Evolutionary conservation across 2,888 invertebrate species (phyloP).

Genomic region (Andrena trimmerana): DNA sequence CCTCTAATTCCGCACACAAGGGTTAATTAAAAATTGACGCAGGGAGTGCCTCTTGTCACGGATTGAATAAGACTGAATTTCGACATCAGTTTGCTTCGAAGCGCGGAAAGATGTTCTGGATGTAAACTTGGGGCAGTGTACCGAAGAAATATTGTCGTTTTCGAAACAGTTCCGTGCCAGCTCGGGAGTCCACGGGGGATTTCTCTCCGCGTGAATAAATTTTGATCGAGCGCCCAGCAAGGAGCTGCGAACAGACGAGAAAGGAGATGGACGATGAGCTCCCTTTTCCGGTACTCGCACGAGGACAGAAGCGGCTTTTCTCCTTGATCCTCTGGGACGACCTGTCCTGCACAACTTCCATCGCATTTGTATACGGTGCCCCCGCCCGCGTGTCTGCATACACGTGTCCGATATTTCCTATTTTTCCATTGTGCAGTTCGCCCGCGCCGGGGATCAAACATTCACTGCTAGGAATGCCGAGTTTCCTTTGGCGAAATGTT

Average conservation of each 20-base stretch:
- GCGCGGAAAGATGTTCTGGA: not conserved
- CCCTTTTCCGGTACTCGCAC: slow-evolving; percentile 29
- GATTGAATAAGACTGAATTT: not conserved
- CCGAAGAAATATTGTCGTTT: slow-evolving; percentile 36
- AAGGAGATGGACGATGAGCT: slow-evolving; percentile 8
- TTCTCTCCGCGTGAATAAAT: slow-evolving; percentile 66
- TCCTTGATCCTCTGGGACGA: slow-evolving; percentile 57
- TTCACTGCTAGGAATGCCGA: slow-evolving; percentile 9
- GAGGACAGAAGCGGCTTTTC: slow-evolving; percentile 57
- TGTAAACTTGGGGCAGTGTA: not conserved
- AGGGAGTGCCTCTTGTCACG: not conserved
- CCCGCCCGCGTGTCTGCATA: slow-evolving; percentile 5
- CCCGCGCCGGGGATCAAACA: not conserved
- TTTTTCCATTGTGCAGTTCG: slow-evolving; percentile 36
- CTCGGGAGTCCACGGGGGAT: slow-evolving; percentile 46
- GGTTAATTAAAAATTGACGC: not conserved
- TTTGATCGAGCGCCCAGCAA: slow-evolving; percentile 56
- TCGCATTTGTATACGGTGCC: slow-evolving; percentile 45
- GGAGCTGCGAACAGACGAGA: slow-evolving; percentile 15
- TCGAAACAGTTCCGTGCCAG: slow-evolving; percentile 16
- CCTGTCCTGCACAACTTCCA: slow-evolving; percentile 51
- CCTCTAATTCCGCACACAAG: too few species aligned
- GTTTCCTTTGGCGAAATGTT: slow-evolving; percentile 18
- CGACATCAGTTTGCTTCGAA: not conserved
- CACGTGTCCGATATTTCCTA: slow-evolving; percentile 42